These are phyloP conservation scores for Gorsachius magnificus DNA, from an alignment of 2,797 vertebrate genomes.

Conservation along the genomic window DNA sequence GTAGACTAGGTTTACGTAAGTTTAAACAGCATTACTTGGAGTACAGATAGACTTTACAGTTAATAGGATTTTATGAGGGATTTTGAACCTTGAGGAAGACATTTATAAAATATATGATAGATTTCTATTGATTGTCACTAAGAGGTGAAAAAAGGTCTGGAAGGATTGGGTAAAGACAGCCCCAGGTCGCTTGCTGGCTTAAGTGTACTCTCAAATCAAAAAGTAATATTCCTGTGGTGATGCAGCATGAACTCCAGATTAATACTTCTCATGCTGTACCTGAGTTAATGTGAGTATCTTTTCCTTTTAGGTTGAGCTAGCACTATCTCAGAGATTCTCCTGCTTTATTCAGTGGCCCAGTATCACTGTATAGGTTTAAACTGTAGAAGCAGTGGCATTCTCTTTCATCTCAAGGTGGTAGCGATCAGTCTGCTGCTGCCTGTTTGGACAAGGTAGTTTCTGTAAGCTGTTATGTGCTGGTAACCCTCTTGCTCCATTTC, in stretches of 20 bases:
- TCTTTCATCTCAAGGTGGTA: not conserved
- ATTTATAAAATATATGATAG: not conserved
- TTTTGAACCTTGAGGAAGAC: not conserved
- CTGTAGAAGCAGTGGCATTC: not conserved
- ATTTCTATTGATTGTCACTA: not conserved
- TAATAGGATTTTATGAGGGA: not conserved
- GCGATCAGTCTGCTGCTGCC: not conserved
- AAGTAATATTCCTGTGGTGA: not conserved
- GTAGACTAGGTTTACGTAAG: not conserved
- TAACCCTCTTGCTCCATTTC: conserved; percentile 36
- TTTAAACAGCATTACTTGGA: not conserved
- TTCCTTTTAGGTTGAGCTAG: not conserved
- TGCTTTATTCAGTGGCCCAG: not conserved
- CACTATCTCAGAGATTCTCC: not conserved
- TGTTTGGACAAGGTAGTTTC: conserved; percentile 26
- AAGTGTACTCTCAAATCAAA: not conserved
- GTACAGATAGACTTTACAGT: not conserved
- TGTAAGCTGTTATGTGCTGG: conserved; percentile 22
- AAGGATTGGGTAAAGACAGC: not conserved
- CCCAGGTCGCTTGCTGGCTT: not conserved
- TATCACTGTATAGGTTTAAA: not conserved
- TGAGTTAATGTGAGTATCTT: not conserved
- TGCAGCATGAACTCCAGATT: not conserved
- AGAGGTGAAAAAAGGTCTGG: not conserved
- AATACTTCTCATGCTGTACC: not conserved